A percentile compares a stretch with the other conserved stretches of the same genome.
phyloP scores from a whole-genome alignment of 2,113 vertebrate species.

The Mohoua ochrocephala region DNA sequence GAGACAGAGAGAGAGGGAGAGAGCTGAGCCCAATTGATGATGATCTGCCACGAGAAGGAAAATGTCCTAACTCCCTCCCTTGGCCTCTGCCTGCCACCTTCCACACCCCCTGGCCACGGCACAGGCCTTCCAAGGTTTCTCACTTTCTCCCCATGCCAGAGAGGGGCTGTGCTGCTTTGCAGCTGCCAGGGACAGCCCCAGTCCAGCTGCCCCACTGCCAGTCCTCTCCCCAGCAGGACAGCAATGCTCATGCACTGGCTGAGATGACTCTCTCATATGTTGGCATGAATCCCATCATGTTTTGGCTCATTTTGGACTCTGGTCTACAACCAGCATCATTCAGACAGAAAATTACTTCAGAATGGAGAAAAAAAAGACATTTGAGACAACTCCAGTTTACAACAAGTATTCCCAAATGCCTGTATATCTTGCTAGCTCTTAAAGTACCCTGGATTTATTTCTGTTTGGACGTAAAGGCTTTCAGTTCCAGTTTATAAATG shows the following conservation, averaged over 20 bases:
- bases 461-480: neutral
- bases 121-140: rapidly evolving
- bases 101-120: rapidly evolving
- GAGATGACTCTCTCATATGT: neutral
- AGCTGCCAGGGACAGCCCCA: neutral
- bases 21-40: neutral
- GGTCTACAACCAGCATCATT: neutral
- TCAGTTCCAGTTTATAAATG: neutral
- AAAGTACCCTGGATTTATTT: neutral
- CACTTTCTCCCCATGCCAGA: rapidly evolving
- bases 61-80: neutral
- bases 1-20: neutral
- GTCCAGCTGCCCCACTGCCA: rapidly evolving
- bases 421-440: neutral
- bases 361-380: neutral
- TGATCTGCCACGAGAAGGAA: neutral
- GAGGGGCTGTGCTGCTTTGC: neutral
- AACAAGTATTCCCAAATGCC: neutral
- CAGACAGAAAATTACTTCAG: neutral
- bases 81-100: neutral
- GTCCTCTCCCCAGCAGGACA: neutral
- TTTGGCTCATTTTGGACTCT: neutral
- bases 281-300: rapidly evolving
- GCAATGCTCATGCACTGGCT: rapidly evolving
- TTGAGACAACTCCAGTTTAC: neutral